A percentile compares a stretch with the other conserved stretches of the same genome.
Conservation (phyloP, 2,113 vertebrate genomes). For the Paraplagusia blochii region DNA sequence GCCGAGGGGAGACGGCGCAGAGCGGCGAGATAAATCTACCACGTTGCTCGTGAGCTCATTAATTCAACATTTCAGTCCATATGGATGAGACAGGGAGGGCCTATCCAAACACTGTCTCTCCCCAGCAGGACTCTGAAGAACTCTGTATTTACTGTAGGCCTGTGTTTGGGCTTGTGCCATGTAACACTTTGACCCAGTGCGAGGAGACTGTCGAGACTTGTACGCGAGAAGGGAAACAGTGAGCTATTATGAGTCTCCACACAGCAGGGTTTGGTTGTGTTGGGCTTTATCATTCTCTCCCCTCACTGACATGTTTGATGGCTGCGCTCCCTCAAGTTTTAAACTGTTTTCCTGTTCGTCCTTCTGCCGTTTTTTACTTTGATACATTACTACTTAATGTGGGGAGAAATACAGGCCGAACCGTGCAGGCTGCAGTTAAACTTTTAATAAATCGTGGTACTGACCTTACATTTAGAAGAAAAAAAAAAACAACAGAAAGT, state of each 20-base stretch:
- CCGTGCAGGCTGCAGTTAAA: background rate
- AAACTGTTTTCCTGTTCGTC: constrained; percentile 3
- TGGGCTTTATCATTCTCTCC: constrained; percentile 61
- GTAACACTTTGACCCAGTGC: constrained; percentile 65
- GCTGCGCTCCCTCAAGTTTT: constrained; percentile 21
- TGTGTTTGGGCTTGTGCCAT: constrained; percentile 72
- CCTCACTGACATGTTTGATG: constrained; percentile 44
- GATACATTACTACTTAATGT: constrained; percentile 3
- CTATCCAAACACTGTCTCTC: constrained; percentile 68
- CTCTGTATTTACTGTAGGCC: constrained; percentile 62
- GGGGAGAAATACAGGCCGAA: background rate
- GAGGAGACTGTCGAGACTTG: constrained; percentile 68
- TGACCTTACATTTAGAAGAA: no score
- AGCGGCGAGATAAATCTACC: constrained; percentile 90
- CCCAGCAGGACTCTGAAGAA: constrained; percentile 49
- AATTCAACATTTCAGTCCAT: constrained; percentile 84
- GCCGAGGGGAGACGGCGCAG: constrained; percentile 77
- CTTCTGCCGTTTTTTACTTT: constrained; percentile 6
- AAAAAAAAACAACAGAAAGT: no score
- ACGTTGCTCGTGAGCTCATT: constrained; percentile 88
- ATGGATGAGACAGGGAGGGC: constrained; percentile 78
- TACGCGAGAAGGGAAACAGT: constrained; percentile 62
- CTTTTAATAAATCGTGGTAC: background rate
- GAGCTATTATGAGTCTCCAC: constrained; percentile 67
- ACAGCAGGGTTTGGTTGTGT: constrained; percentile 55